Base-by-base conservation (phyloP, 2,888 invertebrate genomes). In the Stegophylla sp. region DNA sequence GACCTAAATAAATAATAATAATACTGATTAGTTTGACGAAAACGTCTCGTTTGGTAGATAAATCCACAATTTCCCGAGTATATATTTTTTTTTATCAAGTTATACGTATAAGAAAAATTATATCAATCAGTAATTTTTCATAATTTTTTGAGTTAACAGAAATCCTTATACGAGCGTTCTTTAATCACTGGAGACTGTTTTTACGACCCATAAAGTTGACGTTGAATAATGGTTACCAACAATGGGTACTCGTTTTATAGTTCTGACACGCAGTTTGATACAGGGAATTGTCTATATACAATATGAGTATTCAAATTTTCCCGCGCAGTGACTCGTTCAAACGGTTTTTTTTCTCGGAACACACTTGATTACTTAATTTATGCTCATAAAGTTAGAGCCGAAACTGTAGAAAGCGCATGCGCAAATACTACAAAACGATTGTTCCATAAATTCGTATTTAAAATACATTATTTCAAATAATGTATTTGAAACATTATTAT, bases 181-280 rank as follows among this genome's bases (percentile, higher is more conserved):
- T 43, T 56, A 72, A 43, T 72, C 43, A 43, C 10, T 72, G 41
- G 1, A 43, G 72, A 56, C 72, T 43, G 41, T 17, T 72, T n/a
- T n/a, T 56, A 41, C 10, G 41, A 72, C 56, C 41, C 26, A 56
- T 43, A 26, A 56, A 56, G 23, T 72, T 41, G 20, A 72, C 56
- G 10, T 23, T 10, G 41, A 56, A 23, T 72, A 56, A 56, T 56
- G 20, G 20, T 72, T 34, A 53, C 51, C 13, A 5, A 73, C 45
- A 12, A 5, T n/a, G n/a, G n/a, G n/a, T n/a, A n/a, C n/a, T 72
- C 9, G 17, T 48, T 72, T 26, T 69, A 48, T n/a, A 51, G 28
- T 51, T 67, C 5, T 26, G 15, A 15, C 15, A 15, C 1, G 53
- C 10, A 10, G 34, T 69, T 15, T 69, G 34, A 51, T 34, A 34